Percentiles rank a stretch among this genome's conserved stretches.
These are phyloP conservation scores for Gonioctena quinquepunctata DNA, from an alignment of 1,140 invertebrate species.

Conservation along the genomic window DNA sequence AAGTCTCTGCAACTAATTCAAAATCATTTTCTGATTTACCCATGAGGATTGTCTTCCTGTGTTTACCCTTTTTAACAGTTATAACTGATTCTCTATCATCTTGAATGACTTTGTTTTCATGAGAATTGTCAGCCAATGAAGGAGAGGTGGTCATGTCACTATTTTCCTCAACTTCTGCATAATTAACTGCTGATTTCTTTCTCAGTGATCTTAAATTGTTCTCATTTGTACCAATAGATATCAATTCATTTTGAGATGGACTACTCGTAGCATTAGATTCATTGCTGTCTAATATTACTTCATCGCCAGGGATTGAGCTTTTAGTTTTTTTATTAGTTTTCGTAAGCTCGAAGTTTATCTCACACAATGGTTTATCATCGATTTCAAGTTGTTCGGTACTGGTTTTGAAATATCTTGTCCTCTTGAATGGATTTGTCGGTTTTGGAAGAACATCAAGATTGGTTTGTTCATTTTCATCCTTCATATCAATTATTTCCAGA, in stretches of 20 bases:
- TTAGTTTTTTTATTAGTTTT: too few species aligned
- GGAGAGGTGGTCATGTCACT: background rate
- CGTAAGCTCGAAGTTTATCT: too few species aligned
- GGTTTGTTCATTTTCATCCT: too few species aligned
- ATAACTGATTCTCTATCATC: background rate
- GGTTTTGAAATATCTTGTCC: background rate
- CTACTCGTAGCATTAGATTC: too few species aligned
- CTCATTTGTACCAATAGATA: background rate
- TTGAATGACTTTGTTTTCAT: too few species aligned
- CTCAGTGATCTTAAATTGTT: background rate
- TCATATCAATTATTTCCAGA: too few species aligned
- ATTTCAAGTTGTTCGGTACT: background rate
- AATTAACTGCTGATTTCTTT: slow-evolving; percentile 1
- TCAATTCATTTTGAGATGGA: background rate
- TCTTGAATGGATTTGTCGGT: background rate
- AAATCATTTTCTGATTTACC: background rate
- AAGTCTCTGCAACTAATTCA: background rate
- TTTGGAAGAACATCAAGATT: background rate
- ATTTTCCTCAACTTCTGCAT: slow-evolving; percentile 4
- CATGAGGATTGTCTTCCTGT: background rate
- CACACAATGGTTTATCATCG: too few species aligned
- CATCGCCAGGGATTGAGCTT: too few species aligned
- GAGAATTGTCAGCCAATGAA: too few species aligned
- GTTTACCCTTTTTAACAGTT: background rate
- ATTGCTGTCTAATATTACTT: too few species aligned